These are phyloP conservation scores for Cetoscarus ocellatus DNA, from an alignment of 2,797 vertebrate species.

Conservation along the genomic window DNA sequence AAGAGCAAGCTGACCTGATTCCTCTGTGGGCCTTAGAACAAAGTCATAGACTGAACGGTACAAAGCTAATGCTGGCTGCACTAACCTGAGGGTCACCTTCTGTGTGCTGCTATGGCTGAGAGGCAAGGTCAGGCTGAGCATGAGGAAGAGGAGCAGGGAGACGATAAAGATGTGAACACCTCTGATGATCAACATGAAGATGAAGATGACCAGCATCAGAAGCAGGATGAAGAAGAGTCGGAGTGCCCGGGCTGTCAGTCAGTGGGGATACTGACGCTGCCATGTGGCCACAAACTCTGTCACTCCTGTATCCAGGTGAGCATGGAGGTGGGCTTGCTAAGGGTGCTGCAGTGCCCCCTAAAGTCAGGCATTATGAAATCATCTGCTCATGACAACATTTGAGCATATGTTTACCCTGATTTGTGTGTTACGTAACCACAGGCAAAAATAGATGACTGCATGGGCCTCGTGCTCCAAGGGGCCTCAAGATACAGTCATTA, in stretches of 20 bases:
- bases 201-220: background rate
- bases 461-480: too few species aligned
- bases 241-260: constrained; percentile 85
- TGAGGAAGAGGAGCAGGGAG: background rate
- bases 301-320: constrained; percentile 81
- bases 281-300: constrained; percentile 89
- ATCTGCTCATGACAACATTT: too few species aligned
- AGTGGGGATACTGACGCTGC: constrained; percentile 75
- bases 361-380: too few species aligned
- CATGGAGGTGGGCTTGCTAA: background rate
- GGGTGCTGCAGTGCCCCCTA: too few species aligned
- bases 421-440: too few species aligned
- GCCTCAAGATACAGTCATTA: too few species aligned
- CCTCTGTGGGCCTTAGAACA: background rate
- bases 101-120: constrained; percentile 19
- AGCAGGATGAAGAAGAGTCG: constrained; percentile 1
- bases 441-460: too few species aligned
- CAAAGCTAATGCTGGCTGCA: background rate
- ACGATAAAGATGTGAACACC: background rate
- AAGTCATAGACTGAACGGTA: background rate
- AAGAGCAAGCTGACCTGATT: background rate
- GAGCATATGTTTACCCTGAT: too few species aligned
- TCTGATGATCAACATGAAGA: background rate
- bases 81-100: background rate
- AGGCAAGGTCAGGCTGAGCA: constrained; percentile 1